These are phyloP conservation scores for Heterotilapia buettikoferi DNA, from an alignment of 2,113 vertebrate species.

Conservation along the genomic window DNA sequence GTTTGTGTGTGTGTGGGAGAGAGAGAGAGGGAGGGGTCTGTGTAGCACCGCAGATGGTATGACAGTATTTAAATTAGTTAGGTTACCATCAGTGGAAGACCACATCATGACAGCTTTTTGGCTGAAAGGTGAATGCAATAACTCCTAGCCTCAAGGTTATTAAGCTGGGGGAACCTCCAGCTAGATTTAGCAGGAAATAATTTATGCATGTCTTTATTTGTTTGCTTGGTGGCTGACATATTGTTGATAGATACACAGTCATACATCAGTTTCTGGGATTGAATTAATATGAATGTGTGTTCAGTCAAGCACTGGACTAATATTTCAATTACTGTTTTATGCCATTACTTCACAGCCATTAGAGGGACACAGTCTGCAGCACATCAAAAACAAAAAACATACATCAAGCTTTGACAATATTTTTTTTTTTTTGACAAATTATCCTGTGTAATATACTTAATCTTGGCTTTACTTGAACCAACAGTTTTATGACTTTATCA, in stretches of 20 bases:
- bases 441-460: not conserved
- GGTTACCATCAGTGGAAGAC: not conserved
- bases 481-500: not conserved
- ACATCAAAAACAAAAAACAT: not conserved
- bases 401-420: not conserved
- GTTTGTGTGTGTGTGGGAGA: not conserved
- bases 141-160: constrained; percentile 28
- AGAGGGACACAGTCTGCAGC: not conserved
- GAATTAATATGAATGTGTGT: not conserved
- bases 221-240: not conserved
- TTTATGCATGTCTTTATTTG: not conserved
- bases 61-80: constrained; percentile 45
- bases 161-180: not conserved
- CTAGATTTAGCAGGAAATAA: not conserved
- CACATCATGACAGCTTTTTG: constrained; percentile 42
- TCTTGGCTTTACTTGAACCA: not conserved
- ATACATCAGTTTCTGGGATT: not conserved
- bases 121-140: not conserved
- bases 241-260: not conserved
- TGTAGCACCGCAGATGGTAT: constrained; percentile 36
- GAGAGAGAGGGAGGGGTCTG: not conserved
- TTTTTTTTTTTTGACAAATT: not conserved
- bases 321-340: not conserved
- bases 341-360: not conserved
- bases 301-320: not conserved